phyloP scores from a whole-genome alignment of 2,888 invertebrate species.

The Rhimphoctona megacephalus region DNA sequence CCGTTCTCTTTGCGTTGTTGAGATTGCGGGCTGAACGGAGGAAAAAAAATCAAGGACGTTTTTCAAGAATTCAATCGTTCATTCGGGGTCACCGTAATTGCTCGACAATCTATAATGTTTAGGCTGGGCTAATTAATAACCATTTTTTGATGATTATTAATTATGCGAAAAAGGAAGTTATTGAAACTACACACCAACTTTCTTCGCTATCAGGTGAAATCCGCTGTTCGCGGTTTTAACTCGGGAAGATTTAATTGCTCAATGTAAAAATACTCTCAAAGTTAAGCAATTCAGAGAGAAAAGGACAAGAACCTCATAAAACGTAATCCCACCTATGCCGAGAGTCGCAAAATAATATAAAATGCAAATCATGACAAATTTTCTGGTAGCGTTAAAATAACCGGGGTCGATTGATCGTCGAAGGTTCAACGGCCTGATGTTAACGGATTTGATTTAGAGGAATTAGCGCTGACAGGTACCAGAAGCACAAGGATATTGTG shows the following conservation, averaged over 20 bases:
- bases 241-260: background rate
- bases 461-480: constrained; percentile 70
- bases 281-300: background rate
- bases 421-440: constrained; percentile 68
- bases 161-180: background rate
- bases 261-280: background rate
- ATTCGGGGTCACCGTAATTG: background rate
- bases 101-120: background rate
- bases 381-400: constrained; percentile 2
- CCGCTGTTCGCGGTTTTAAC: background rate
- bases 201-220: background rate
- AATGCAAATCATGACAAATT: constrained; percentile 42
- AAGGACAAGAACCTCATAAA: constrained; percentile 3
- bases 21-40: constrained; percentile 4
- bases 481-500: background rate
- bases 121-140: background rate
- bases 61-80: background rate
- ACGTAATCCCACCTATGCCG: background rate
- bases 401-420: constrained; percentile 67
- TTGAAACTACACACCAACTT: background rate
- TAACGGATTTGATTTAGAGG: constrained; percentile 51
- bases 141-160: background rate
- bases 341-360: constrained; percentile 5
- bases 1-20: constrained; percentile 23
- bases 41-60: background rate